phyloP scores from a whole-genome alignment of 2,888 invertebrate species.

The Pharmacophagus antenor region DNA sequence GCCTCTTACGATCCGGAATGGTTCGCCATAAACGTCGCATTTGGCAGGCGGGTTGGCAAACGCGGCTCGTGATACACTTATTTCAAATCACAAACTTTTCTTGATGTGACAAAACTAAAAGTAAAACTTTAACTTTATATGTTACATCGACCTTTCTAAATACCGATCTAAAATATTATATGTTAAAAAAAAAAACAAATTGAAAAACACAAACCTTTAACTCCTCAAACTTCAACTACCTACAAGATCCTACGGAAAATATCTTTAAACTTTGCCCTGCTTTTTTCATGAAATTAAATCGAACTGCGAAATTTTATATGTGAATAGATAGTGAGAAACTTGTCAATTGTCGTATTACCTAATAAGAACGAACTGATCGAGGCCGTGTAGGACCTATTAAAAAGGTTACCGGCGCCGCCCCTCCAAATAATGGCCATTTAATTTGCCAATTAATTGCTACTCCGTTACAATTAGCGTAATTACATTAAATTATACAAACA shows the following conservation, averaged over 20 bases:
- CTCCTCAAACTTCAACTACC: no score
- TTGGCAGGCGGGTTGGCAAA: slow-evolving; percentile 2
- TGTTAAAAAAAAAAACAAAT: no score
- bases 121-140: background rate
- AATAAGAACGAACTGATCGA: slow-evolving; percentile 19
- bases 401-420: slow-evolving; percentile 27
- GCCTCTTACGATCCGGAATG: background rate
- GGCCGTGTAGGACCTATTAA: slow-evolving; percentile 20
- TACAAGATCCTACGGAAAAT: no score
- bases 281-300: no score
- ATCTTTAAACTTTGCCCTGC: no score
- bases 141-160: no score
- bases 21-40: slow-evolving; percentile 4
- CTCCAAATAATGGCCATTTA: slow-evolving; percentile 25
- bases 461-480: slow-evolving; percentile 27
- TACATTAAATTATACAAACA: slow-evolving; percentile 9
- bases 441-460: slow-evolving; percentile 29
- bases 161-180: no score
- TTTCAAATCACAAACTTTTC: background rate
- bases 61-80: background rate
- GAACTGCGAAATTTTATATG: no score
- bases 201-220: no score
- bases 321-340: no score
- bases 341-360: slow-evolving; percentile 9
- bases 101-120: background rate